Evolutionary conservation across 53 echinoderm and acorn worm genomes (phyloP).

Genomic region (Holothuria scabra): DNA sequence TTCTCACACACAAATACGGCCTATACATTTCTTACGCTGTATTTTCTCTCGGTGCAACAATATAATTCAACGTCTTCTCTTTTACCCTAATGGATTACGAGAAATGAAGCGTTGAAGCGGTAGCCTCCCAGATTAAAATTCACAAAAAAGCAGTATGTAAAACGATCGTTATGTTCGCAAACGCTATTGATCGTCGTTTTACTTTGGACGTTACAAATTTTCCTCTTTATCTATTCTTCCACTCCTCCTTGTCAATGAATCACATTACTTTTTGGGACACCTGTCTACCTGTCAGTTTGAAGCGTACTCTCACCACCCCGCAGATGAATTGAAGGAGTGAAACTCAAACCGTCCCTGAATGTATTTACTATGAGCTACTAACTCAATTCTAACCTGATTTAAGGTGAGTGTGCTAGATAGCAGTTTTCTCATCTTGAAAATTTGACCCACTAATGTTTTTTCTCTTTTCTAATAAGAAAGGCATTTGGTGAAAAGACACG

Average conservation of each 20-base stretch:
- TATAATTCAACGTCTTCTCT: no score
- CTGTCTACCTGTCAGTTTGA: conserved; percentile 45
- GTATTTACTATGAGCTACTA: conserved; percentile 38
- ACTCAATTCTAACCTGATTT: conserved; percentile 47
- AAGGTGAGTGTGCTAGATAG: conserved; percentile 41
- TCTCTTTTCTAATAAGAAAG: conserved; percentile 18
- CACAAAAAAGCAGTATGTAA: conserved; percentile 25
- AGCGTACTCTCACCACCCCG: conserved; percentile 26
- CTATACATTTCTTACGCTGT: no score
- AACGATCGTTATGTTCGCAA: conserved; percentile 34
- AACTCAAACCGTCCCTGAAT: conserved; percentile 30
- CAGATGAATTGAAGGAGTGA: conserved; percentile 40
- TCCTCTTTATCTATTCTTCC: no score
- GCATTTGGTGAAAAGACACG: conserved; percentile 16
- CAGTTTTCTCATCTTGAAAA: conserved; percentile 30
- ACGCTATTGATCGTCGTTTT: conserved; percentile 28
- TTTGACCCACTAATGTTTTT: conserved; percentile 40
- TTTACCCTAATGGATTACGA: conserved; percentile 26
- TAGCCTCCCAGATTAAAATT: background rate
- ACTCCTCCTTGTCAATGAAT: conserved; percentile 15
- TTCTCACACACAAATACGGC: no score
- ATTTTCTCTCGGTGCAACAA: no score
- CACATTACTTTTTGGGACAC: conserved; percentile 44
- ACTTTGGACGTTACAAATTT: background rate
- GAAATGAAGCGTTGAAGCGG: conserved; percentile 13